A percentile compares a stretch with the other conserved stretches of the same genome.
phyloP scores from a whole-genome alignment of 2,888 invertebrate genomes.

The Epinotia ramella region DNA sequence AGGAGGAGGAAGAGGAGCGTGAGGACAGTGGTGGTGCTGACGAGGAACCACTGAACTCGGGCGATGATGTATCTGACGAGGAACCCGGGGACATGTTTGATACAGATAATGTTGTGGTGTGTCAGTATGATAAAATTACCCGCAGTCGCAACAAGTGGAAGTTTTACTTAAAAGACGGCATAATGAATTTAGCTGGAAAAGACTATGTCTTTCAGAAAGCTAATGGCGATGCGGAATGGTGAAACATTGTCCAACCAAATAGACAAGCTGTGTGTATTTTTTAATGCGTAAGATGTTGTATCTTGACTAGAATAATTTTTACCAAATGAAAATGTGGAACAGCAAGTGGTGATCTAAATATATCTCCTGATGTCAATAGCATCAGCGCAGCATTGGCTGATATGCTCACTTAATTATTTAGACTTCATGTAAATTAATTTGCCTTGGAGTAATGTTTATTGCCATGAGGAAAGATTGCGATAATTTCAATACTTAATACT shows the following conservation, averaged over 20 bases:
- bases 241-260: conserved; percentile 64
- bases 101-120: conserved; percentile 99
- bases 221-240: conserved; percentile 99
- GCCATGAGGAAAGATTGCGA: background rate
- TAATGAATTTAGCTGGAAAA: conserved; percentile 99
- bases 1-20: conserved; percentile 88
- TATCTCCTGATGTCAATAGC: background rate
- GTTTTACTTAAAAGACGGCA: conserved; percentile 99
- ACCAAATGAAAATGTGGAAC: conserved; percentile 51
- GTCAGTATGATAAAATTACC: conserved; percentile 99
- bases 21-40: conserved; percentile 87
- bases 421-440: conserved; percentile 17
- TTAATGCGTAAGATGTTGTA: conserved; percentile 68
- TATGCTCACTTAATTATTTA: conserved; percentile 28
- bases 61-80: conserved; percentile 99
- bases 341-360: conserved; percentile 21
- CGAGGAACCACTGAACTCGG: conserved; percentile 97
- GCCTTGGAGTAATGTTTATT: background rate
- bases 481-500: background rate
- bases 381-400: conserved; percentile 16
- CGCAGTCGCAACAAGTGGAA: conserved; percentile 99
- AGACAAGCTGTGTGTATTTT: conserved; percentile 69
- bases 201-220: conserved; percentile 99
- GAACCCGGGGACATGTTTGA: conserved; percentile 98
- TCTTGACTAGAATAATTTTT: conserved; percentile 60